Percentiles rank a stretch among this genome's conserved stretches.
Evolutionary conservation across 2,113 vertebrate species (phyloP).

Genomic region (Larimichthys polyactis): DNA sequence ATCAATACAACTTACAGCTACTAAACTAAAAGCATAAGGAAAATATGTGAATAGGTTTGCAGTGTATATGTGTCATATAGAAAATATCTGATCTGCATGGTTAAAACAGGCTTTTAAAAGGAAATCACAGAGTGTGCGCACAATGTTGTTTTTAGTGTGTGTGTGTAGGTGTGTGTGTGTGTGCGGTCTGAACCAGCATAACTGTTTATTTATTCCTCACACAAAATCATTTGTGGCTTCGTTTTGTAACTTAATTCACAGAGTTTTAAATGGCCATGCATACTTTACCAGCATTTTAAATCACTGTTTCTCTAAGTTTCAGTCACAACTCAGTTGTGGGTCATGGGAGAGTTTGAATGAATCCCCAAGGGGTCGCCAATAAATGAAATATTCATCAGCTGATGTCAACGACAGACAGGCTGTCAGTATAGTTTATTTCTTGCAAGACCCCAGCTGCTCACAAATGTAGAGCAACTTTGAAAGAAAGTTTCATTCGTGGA

Average conservation of each 20-base stretch:
- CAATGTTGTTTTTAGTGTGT: not conserved
- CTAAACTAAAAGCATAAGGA: too few species aligned
- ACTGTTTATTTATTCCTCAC: not conserved
- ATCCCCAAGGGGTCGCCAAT: not conserved
- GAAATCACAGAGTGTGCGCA: not conserved
- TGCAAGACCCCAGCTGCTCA: not conserved
- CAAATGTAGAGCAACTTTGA: not conserved
- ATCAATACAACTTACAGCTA: too few species aligned
- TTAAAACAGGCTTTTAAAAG: not conserved
- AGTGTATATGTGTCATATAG: too few species aligned
- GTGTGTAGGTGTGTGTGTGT: not conserved
- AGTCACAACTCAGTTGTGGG: not conserved
- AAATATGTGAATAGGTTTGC: too few species aligned
- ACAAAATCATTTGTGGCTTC: not conserved
- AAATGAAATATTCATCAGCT: not conserved
- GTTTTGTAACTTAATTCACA: not conserved
- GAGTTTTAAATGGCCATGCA: not conserved
- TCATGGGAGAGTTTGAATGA: slow-evolving; percentile 35
- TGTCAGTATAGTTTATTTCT: not conserved
- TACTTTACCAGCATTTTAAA: not conserved
- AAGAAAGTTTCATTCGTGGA: not conserved
- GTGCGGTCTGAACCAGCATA: not conserved
- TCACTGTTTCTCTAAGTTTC: not conserved
- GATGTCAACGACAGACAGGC: not conserved
- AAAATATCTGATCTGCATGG: not conserved